These are phyloP conservation scores for Mesoclemmys tuberculata DNA, from an alignment of 2,113 vertebrate genomes.

Conservation along the genomic window DNA sequence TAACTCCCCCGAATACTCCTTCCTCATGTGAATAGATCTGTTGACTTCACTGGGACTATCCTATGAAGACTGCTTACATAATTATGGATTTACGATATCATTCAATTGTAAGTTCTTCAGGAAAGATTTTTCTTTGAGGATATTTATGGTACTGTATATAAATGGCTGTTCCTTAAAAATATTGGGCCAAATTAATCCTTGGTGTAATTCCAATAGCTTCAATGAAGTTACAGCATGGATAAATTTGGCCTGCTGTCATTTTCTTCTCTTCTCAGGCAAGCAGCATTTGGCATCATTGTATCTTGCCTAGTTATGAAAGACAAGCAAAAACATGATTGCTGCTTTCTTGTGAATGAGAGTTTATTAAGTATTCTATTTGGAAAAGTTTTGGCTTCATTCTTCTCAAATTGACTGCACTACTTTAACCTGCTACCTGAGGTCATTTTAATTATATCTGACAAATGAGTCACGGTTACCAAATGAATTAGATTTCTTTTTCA, in stretches of 20 bases:
- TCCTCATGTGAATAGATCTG: neutral
- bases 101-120: neutral
- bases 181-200: neutral
- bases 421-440: conserved; percentile 73
- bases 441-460: conserved; percentile 79
- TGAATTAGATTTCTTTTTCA: conserved; percentile 66
- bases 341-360: conserved; percentile 17
- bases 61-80: neutral
- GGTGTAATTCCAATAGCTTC: neutral
- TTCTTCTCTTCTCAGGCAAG: neutral
- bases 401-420: conserved; percentile 45
- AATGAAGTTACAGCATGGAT: neutral
- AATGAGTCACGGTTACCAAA: conserved; percentile 70
- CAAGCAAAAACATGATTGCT: conserved; percentile 10
- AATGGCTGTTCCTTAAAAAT: neutral
- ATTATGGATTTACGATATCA: neutral
- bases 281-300: neutral
- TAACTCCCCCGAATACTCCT: neutral
- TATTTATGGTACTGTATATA: neutral
- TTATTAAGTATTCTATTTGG: conserved; percentile 7
- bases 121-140: neutral
- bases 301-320: conserved; percentile 20
- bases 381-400: conserved; percentile 52
- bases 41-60: neutral
- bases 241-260: neutral